Base-by-base conservation (phyloP, 2,888 invertebrate genomes). In the Dicycla oo region DNA sequence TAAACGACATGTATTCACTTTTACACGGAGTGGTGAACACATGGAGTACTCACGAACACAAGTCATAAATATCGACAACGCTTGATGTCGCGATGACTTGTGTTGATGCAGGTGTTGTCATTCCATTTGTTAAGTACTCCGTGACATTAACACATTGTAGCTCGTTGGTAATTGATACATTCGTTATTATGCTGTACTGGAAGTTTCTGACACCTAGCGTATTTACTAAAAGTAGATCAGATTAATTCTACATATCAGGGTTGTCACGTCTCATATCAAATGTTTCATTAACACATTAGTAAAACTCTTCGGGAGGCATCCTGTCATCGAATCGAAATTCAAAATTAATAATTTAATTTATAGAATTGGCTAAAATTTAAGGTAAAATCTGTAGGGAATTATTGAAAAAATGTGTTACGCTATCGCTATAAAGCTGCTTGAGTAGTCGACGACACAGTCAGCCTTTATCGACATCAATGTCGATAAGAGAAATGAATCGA, bases 301-400 rank as follows among this genome's bases (percentile, higher is more conserved):
- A 88, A 79, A 78, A 87, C 84, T 90, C 90, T 89, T 90, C 87
- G 87, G 87, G 87, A 90, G 88, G 89, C 80, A 86, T 86, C 87
- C 89, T 90, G 91, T 92, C 91, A 91, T 93, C 90, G 89, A 91
- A 88, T 78, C 80, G 73, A 86, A 83, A 89, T 78, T 88, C 89
- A 91, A 93, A 93, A 92, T 90, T 88, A 88, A 86, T 88, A 85
- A 86, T 89, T 89, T 91, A 89, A 91, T 92, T 93, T 93, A 90
- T 91, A 92, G 89, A 87, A 94, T 94, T 94, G 94, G 94, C 92
- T 93, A 93, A 91, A 90, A 88, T 80, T 89, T 88, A 88, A 88
- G 89, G 90, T 92, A 91, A 91, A 90, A 91, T 83, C 90, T 81
- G 91, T 93, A 93, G 93, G 87, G 86, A 87, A 91, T 91, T 90